Base-by-base conservation (phyloP, 2,797 vertebrate species). In the Rhinoraja longicauda region DNA sequence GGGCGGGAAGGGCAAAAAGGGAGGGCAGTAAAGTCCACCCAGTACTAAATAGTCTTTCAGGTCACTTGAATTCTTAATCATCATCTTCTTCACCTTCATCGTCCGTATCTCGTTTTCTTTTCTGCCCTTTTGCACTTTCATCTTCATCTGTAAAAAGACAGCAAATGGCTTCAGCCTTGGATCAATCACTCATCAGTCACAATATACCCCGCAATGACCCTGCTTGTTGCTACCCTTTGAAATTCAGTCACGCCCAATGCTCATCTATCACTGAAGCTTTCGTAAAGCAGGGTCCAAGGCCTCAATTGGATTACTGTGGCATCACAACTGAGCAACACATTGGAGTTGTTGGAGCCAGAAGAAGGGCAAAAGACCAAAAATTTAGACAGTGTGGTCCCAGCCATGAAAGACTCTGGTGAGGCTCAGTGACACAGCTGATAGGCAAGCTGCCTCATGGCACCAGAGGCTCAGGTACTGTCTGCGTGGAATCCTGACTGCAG, bases 61-160 rank as follows among this genome's bases (percentile, higher is more conserved):
- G 95, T 96, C 96, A 93, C 86, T 88, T 93, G 82, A 94, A 94
- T 77, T 93, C 94, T 95, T 95, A 97, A 4, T 97, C 97, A 8
- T 98, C 97, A 0, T 98, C 98, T 0, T 97, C 97, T 0, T 97
- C 97, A 53, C 98, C 98, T 93, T 98, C 98, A 32, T 98, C 98
- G 29, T 98, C 98, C 76, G 96, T 96, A 81, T 98, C 98, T 96
- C 98, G 96, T 97, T 98, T 99, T 95, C 98, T 97, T 95, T 99
- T 99, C 94, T 98, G 97, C 13, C 98, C 98, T 96, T 97, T 98
- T 86, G 94, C 94, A 93, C 96, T 93, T 93, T 97, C 97, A 94
- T 97, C 97, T 93, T 97, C 97, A 94, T 97, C 95, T 95, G 94
- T 29, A 93, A 91, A 72, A 94, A 88, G 93, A 93, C 94, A 93